Percentiles rank a stretch among this genome's conserved stretches.
These are phyloP conservation scores for Nymphalis polychloros DNA, from an alignment of 2,888 invertebrate genomes.

Conservation along the genomic window DNA sequence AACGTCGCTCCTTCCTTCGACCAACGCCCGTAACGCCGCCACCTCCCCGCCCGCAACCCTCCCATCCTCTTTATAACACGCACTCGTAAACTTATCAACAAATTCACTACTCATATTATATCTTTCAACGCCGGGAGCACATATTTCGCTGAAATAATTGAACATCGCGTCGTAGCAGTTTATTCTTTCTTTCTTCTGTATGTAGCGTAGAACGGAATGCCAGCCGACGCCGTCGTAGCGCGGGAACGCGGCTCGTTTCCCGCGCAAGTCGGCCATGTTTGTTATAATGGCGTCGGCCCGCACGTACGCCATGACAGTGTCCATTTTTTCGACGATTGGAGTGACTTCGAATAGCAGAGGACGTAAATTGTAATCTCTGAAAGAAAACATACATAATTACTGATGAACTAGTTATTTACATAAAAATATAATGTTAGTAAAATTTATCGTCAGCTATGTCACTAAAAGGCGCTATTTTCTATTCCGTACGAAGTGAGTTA, in stretches of 20 bases:
- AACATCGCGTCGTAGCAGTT: constrained; percentile 65
- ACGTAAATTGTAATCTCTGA: constrained; percentile 79
- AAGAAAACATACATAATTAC: constrained; percentile 42
- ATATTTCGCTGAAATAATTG: constrained; percentile 85
- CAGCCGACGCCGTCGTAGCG: constrained; percentile 88
- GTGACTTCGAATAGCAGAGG: constrained; percentile 84
- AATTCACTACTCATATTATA: constrained; percentile 43
- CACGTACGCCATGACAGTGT: constrained; percentile 86
- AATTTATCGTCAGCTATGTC: too few relatives aligned
- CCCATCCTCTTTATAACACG: constrained; percentile 58
- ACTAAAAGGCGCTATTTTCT: too few relatives aligned
- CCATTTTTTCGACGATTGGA: constrained; percentile 80
- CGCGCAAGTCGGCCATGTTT: constrained; percentile 83
- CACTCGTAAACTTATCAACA: constrained; percentile 50
- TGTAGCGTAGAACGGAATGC: constrained; percentile 79
- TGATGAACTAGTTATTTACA: too few relatives aligned
- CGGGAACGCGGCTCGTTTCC: constrained; percentile 90
- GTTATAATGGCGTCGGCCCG: constrained; percentile 80
- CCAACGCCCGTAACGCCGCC: constrained; percentile 85
- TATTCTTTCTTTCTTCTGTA: constrained; percentile 62
- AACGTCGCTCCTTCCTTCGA: constrained; percentile 87
- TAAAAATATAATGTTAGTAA: too few relatives aligned
- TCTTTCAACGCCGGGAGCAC: constrained; percentile 76
- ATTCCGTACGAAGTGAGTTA: too few relatives aligned
- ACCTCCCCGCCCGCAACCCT: constrained; percentile 78